These are phyloP conservation scores for Piezodorus guildinii DNA, from an alignment of 1,140 invertebrate genomes.

Conservation along the genomic window DNA sequence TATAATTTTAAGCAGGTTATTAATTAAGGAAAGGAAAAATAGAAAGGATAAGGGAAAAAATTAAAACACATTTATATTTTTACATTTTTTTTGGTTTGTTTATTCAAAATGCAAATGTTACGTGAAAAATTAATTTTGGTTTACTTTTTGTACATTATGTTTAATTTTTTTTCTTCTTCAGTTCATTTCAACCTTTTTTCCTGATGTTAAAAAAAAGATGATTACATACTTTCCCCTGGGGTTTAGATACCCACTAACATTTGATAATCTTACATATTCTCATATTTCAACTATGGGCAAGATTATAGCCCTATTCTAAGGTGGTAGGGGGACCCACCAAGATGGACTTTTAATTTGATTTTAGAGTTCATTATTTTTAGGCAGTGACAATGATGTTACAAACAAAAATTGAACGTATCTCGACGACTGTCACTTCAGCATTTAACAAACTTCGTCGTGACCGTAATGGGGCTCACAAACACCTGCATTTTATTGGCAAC, in stretches of 20 bases:
- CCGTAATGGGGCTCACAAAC: constrained; percentile 12
- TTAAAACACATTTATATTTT: constrained; percentile 14
- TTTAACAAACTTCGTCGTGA: neutral
- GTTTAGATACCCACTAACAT: neutral
- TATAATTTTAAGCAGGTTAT: neutral
- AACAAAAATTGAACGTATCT: neutral
- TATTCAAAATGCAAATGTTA: constrained; percentile 29
- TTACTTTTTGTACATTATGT: constrained; percentile 22
- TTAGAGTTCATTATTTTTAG: neutral
- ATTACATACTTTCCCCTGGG: neutral
- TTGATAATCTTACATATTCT: neutral
- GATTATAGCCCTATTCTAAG: neutral
- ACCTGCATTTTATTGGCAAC: constrained; percentile 22
- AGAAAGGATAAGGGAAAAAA: constrained; percentile 6
- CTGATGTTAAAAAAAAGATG: constrained; percentile 11
- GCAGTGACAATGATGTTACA: constrained; percentile 5
- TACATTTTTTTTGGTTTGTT: constrained; percentile 28
- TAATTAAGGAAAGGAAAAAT: neutral
- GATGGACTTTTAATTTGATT: neutral
- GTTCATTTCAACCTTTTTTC: constrained; percentile 9
- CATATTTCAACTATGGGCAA: neutral
- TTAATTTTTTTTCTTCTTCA: constrained; percentile 17
- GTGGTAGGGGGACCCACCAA: constrained; percentile 9
- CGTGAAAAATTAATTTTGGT: constrained; percentile 28
- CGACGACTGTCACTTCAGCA: neutral